phyloP scores from a whole-genome alignment of 2,888 invertebrate genomes.

The Synergus japonicus region DNA sequence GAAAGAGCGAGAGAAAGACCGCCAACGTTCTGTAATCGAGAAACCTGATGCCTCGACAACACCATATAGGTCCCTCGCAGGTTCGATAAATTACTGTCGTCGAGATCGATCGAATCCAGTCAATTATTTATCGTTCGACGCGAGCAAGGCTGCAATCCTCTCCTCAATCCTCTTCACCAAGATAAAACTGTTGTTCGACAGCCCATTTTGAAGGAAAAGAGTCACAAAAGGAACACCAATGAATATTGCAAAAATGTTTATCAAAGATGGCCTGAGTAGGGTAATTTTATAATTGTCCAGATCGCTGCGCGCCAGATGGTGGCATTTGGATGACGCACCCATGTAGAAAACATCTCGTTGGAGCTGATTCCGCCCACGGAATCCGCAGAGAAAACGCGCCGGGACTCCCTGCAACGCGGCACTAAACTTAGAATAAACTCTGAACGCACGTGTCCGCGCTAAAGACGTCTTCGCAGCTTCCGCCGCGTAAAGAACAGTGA shows the following conservation, averaged over 20 bases:
- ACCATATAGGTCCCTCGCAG: constrained; percentile 29
- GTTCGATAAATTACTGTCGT: constrained; percentile 32
- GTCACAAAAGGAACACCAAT: too few relatives aligned
- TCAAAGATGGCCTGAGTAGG: neutral
- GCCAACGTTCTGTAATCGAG: constrained; percentile 39
- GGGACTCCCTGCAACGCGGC: constrained; percentile 36
- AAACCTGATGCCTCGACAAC: constrained; percentile 37
- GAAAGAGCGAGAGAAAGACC: constrained; percentile 35
- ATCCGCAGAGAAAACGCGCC: constrained; percentile 42
- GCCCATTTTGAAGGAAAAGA: neutral
- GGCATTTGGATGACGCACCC: constrained; percentile 65
- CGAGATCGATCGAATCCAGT: constrained; percentile 30
- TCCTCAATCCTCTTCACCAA: constrained; percentile 10
- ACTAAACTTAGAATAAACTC: constrained; percentile 40
- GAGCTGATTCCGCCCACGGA: constrained; percentile 55
- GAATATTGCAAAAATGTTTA: neutral
- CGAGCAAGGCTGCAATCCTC: constrained; percentile 35
- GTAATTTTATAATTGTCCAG: constrained; percentile 54
- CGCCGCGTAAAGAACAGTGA: constrained; percentile 39
- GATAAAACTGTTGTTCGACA: constrained; percentile 10
- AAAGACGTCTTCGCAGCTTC: constrained; percentile 40
- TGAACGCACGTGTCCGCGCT: constrained; percentile 33
- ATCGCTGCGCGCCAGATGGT: constrained; percentile 65
- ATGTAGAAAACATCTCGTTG: constrained; percentile 60
- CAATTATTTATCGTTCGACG: constrained; percentile 37